Evolutionary conservation across 2,888 invertebrate species (phyloP).

Genomic region (Pyrgus malvae): DNA sequence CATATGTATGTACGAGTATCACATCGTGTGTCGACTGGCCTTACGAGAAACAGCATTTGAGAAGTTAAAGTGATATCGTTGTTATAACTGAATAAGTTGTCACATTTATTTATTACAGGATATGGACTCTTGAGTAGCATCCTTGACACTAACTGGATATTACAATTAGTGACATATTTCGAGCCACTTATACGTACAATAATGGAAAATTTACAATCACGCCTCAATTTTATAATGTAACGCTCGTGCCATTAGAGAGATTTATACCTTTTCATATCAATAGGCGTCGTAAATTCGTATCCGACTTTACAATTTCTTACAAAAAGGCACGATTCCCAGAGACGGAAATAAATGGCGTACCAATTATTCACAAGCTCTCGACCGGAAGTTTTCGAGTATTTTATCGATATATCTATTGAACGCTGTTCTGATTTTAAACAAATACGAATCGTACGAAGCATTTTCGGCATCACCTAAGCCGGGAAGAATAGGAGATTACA

Average conservation of each 20-base stretch:
- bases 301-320: slow-evolving; percentile 61
- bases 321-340: slow-evolving; percentile 54
- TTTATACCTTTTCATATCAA: slow-evolving; percentile 66
- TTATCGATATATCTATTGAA: slow-evolving; percentile 64
- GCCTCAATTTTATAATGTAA: slow-evolving; percentile 50
- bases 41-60: no score
- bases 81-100: slow-evolving; percentile 9
- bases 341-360: slow-evolving; percentile 69
- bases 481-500: slow-evolving; percentile 72
- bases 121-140: slow-evolving; percentile 36
- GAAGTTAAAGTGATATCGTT: no score
- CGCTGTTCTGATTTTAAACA: slow-evolving; percentile 67
- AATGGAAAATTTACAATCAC: slow-evolving; percentile 57
- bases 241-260: slow-evolving; percentile 72
- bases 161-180: slow-evolving; percentile 51
- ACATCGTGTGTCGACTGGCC: no score
- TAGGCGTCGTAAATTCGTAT: slow-evolving; percentile 64
- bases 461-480: slow-evolving; percentile 56
- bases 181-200: slow-evolving; percentile 50
- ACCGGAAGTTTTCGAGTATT: slow-evolving; percentile 75
- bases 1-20: no score
- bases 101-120: slow-evolving; percentile 29
- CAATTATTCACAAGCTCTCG: slow-evolving; percentile 68
- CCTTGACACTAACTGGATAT: slow-evolving; percentile 26
- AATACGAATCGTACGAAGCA: slow-evolving; percentile 63